Evolutionary conservation across 2,797 vertebrate species (phyloP), one percentile per base, ranked within the genome.

Genomic region (Nasua narica): DNA sequence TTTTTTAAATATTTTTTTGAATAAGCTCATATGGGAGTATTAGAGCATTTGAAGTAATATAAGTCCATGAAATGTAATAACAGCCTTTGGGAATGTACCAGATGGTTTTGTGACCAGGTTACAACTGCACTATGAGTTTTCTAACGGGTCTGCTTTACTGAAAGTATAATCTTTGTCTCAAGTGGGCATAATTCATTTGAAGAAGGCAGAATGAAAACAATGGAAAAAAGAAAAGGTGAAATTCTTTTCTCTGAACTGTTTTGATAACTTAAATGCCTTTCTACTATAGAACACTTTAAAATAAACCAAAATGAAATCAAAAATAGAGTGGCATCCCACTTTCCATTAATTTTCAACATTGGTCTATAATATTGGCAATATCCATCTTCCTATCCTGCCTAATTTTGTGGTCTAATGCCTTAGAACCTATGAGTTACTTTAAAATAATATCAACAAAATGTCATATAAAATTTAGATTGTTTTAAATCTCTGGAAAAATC

Each of bases 101-200:
- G 94, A 81, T 98, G 98, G 96, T 89, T 95, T 94, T 85, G 54
- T 85, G 97, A 96, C 97, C 84, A 96, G 95, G 96, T 98, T 98
- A 97, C 54, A 95, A n/a, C 70, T 94, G 19, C 15, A 60, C 93
- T 72, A 27, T 77, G 94, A 97, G 85, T 96, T 97, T 98, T 76
- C 82, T 98, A 85, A 91, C 65, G 29, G 21, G 58, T 54, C 29
- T 97, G 32, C 91, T 97, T 98, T 89, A 91, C 95, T 91, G 7
- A 29, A 96, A 97, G 91, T 69, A 90, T 94, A 65, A 86, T 93
- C 62, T 96, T 52, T 94, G 67, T 97, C 93, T 98, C 95, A 85
- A 79, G 94, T 95, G 93, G 84, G 67, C 72, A 56, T 93, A 95
- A 96, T 95, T 98, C 77, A 86, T 97, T 96, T 97, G 85, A 98